Evolutionary conservation across 2,113 vertebrate species (phyloP).

Genomic region (Heterocephalus glaber): DNA sequence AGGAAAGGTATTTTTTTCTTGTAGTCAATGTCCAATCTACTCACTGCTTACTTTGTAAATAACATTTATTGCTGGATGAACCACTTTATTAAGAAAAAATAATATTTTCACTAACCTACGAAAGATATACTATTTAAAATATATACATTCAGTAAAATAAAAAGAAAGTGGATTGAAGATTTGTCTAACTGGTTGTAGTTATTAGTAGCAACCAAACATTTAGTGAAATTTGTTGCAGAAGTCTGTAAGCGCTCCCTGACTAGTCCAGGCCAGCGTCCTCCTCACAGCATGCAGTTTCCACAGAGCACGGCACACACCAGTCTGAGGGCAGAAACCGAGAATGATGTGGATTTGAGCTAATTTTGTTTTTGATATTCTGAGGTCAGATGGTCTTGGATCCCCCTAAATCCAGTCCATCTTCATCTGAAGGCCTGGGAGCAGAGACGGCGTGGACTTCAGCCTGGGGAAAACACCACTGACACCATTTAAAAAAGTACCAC

Average conservation of each 20-base stretch:
- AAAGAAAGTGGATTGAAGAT: conserved; percentile 43
- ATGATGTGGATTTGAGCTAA: not conserved
- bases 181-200: conserved; percentile 1
- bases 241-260: conserved; percentile 46
- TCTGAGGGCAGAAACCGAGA: not conserved
- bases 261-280: not conserved
- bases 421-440: not conserved
- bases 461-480: not conserved
- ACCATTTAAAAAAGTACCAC: not conserved
- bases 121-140: conserved; percentile 6
- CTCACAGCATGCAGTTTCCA: conserved; percentile 21
- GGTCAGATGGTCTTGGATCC: conserved; percentile 8
- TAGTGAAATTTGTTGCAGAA: conserved; percentile 29
- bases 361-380: not conserved
- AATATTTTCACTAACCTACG: not conserved
- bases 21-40: conserved; percentile 47
- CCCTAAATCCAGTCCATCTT: conserved; percentile 9
- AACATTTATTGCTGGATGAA: conserved; percentile 64
- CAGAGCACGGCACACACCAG: not conserved
- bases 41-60: conserved; percentile 41
- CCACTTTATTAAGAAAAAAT: not conserved
- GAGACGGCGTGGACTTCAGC: not conserved
- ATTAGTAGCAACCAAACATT: conserved; percentile 63
- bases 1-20: conserved; percentile 48
- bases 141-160: conserved; percentile 26